Base-by-base conservation (phyloP, 2,113 vertebrate genomes). In the Pituophis catenifer region DNA sequence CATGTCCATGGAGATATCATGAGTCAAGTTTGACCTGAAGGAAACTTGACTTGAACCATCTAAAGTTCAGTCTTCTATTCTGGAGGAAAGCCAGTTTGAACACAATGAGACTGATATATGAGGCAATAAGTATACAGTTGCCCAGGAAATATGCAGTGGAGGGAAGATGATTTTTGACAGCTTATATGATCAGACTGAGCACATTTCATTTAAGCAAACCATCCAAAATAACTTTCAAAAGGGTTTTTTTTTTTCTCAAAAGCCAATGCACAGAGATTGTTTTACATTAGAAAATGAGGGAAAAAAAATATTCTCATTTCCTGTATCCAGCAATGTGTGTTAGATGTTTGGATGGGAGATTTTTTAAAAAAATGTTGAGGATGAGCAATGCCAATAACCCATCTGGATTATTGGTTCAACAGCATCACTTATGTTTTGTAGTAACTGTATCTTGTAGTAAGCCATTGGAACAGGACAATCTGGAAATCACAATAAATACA, bases 401-500 rank as follows among this genome's bases (percentile, higher is more conserved):
- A 58, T 70, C 91, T 89, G 87, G 62, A 88, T 92, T n/a, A 88
- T 8, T 92, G 33, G 70, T 81, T 89, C 92, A 58, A 65, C 57
- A 89, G 65, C 70, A 88, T 88, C 38, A 58, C 23, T 91, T 26
- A 58, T 87, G 57, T 62, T 92, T 88, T 44, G 52, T 92, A 92
- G 86, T 53, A 24, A 44, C 50, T 70, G n/a, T 53, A 89, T 33
- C 87, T 24, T 81, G 62, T 44, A 50, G 52, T 92, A 81, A 89
- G 54, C 24, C 38, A 89, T 88, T 89, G 52, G 88, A 92, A 92
- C 24, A 92, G 52, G 88, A 92, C 62, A 92, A 92, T 15, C 33
- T 21, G 15, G 57, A 92, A 89, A 92, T 92, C 33, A 55, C 54
- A 55, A 75, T 89, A 89, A 81, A 57, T 75, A 58, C n/a, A n/a